phyloP scores from a whole-genome alignment of 2,797 vertebrate species.

The Garrulus glandarius region DNA sequence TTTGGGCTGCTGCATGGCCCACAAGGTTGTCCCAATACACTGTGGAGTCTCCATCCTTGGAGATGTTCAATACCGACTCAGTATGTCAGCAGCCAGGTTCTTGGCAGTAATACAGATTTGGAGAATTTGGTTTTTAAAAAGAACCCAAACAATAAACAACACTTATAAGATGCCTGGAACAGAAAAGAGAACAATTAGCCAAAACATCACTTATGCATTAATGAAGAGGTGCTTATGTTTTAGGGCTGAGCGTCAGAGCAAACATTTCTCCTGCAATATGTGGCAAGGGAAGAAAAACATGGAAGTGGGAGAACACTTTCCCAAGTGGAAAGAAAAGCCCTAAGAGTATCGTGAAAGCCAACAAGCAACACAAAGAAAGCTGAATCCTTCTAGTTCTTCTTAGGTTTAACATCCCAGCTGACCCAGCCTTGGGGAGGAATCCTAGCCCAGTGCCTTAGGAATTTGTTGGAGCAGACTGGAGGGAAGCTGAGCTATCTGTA shows the following conservation, averaged over 20 bases:
- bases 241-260: background rate
- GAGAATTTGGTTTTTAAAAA: background rate
- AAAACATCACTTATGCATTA: background rate
- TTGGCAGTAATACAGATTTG: background rate
- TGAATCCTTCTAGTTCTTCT: background rate
- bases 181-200: conserved; percentile 24
- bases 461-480: background rate
- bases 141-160: background rate
- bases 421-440: background rate
- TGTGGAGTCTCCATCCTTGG: background rate
- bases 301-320: background rate
- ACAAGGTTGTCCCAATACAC: background rate
- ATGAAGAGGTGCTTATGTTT: background rate
- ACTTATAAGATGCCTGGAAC: background rate
- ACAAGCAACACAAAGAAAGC: background rate
- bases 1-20: background rate
- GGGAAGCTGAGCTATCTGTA: background rate
- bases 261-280: background rate
- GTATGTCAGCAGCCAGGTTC: background rate
- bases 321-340: background rate
- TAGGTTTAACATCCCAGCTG: background rate
- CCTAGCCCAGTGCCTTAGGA: background rate
- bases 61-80: background rate
- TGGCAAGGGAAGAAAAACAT: background rate
- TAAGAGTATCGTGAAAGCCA: background rate